Percentiles rank a stretch among this genome's conserved stretches.
These are phyloP conservation scores for Poeciliopsis turneri DNA, from an alignment of 2,797 vertebrate species.

Conservation along the genomic window DNA sequence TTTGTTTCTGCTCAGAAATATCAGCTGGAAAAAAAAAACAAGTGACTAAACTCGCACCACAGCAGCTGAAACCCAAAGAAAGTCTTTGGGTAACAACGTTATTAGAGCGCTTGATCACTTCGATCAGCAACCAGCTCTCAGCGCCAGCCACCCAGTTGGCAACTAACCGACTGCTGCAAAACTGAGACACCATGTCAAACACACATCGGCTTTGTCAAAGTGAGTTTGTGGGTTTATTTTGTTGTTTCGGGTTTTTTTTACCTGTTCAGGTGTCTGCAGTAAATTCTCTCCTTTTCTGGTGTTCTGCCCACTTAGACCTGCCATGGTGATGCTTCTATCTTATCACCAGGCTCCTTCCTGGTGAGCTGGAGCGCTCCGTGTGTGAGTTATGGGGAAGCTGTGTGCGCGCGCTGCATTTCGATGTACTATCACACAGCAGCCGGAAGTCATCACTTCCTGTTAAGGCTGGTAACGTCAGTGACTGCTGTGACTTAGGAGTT, in stretches of 20 bases:
- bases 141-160: not conserved
- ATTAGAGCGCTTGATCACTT: not conserved
- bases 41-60: not conserved
- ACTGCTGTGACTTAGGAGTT: slow-evolving; percentile 62
- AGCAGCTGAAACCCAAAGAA: not conserved
- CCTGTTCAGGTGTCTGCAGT: slow-evolving; percentile 74
- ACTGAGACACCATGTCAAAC: not conserved
- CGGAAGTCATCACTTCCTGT: slow-evolving; percentile 83
- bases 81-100: not conserved
- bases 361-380: slow-evolving; percentile 17
- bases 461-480: slow-evolving; percentile 62
- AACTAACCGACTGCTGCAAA: not conserved
- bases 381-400: slow-evolving; percentile 55
- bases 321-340: slow-evolving; percentile 57
- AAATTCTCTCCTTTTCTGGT: slow-evolving; percentile 46
- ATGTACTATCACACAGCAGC: slow-evolving; percentile 54
- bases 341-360: slow-evolving; percentile 27
- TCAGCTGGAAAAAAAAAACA: not conserved
- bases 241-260: slow-evolving; percentile 28
- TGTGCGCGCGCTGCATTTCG: slow-evolving; percentile 11
- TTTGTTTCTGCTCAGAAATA: slow-evolving; percentile 3
- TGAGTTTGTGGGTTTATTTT: not conserved
- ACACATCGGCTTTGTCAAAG: not conserved
- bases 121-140: not conserved
- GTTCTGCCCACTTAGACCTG: slow-evolving; percentile 51